Conservation (phyloP, 1,140 invertebrate species). For the Megathymus violae region DNA sequence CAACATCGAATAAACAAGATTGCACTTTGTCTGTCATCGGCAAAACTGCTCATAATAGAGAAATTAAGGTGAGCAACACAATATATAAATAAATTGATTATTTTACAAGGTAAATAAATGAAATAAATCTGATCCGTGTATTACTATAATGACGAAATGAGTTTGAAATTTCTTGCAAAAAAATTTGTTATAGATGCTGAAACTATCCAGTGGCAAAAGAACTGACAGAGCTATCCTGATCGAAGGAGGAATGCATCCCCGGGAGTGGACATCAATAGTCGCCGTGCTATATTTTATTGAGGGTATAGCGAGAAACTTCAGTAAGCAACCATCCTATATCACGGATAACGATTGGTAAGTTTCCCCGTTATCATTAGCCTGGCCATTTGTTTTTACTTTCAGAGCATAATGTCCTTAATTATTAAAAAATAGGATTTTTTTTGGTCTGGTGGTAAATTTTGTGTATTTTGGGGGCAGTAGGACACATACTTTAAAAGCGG, state of each 20-base stretch:
- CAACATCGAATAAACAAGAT: not conserved
- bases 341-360: constrained; percentile 27
- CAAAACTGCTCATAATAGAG: not conserved
- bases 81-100: too few relatives aligned
- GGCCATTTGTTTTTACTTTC: too few relatives aligned
- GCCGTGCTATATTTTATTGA: constrained; percentile 22
- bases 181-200: not conserved
- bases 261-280: constrained; percentile 24
- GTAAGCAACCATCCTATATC: constrained; percentile 9
- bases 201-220: not conserved
- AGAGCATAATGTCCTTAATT: too few relatives aligned
- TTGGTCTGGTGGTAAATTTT: too few relatives aligned
- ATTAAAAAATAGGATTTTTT: too few relatives aligned
- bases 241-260: constrained; percentile 23
- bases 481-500: too few relatives aligned
- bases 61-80: not conserved
- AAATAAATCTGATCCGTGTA: too few relatives aligned
- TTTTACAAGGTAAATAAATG: too few relatives aligned
- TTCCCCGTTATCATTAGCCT: too few relatives aligned
- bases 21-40: not conserved
- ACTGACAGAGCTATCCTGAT: constrained; percentile 10
- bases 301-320: constrained; percentile 2
- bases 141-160: too few relatives aligned
- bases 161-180: too few relatives aligned
- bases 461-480: too few relatives aligned